phyloP scores from a whole-genome alignment of 2,797 vertebrate genomes.

The Vireo griseus region DNA sequence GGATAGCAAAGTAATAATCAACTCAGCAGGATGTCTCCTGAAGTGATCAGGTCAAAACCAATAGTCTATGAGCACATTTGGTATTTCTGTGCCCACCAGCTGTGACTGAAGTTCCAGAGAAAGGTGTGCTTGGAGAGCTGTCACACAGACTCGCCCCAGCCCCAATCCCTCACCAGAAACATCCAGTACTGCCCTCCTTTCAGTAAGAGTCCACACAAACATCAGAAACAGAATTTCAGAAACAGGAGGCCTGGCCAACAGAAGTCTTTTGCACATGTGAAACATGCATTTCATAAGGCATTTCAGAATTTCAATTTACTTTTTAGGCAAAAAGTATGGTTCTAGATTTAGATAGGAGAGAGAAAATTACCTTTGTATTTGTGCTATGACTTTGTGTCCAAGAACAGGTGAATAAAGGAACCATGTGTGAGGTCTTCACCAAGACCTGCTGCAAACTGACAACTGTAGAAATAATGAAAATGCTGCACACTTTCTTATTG shows the following conservation, averaged over 20 bases:
- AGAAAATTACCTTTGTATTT: not conserved
- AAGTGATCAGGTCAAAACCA: not conserved
- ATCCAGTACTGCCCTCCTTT: not conserved
- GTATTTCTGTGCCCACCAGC: not conserved
- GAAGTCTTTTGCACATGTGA: not conserved
- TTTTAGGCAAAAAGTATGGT: not conserved
- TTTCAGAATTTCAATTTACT: not conserved
- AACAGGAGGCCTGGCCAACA: not conserved
- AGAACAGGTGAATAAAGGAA: not conserved
- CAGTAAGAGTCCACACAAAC: rapidly evolving
- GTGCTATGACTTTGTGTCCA: not conserved
- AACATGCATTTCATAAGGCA: not conserved
- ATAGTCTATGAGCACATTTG: not conserved
- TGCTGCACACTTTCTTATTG: not conserved
- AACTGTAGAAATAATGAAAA: not conserved
- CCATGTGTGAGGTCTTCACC: not conserved
- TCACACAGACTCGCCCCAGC: not conserved
- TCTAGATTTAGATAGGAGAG: not conserved
- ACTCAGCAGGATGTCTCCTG: not conserved
- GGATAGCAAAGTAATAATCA: not conserved
- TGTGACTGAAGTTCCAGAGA: not conserved
- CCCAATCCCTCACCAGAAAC: not conserved
- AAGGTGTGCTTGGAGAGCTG: not conserved
- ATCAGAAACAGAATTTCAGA: not conserved
- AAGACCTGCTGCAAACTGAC: not conserved